Conservation (phyloP, 2,113 vertebrate species). For the Dascyllus trimaculatus region DNA sequence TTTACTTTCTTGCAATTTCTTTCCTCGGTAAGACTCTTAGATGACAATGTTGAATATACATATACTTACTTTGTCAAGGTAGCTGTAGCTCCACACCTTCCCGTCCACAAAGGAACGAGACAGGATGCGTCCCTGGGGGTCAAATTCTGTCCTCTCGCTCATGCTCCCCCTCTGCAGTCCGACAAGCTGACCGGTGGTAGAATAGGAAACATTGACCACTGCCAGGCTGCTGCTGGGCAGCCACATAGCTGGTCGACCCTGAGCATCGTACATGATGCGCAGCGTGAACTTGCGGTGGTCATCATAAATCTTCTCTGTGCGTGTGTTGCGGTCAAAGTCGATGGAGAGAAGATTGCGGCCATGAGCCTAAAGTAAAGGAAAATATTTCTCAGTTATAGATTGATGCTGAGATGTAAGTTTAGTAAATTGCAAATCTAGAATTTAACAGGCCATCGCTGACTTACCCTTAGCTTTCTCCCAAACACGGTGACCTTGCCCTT, state of each 20-base stretch:
- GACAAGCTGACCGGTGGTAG: constrained; percentile 91
- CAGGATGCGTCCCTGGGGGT: constrained; percentile 92
- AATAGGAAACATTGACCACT: constrained; percentile 97
- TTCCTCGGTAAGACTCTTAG: constrained; percentile 9
- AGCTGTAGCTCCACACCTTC: constrained; percentile 99
- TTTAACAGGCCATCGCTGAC: neutral
- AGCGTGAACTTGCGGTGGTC: constrained; percentile 98
- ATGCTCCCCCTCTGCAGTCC: constrained; percentile 97
- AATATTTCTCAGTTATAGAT: neutral
- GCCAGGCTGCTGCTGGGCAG: constrained; percentile 97
- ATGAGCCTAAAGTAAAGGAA: constrained; percentile 87
- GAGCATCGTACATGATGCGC: constrained; percentile 96
- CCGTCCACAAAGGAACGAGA: constrained; percentile 96
- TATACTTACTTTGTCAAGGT: constrained; percentile 94
- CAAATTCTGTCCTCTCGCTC: constrained; percentile 95
- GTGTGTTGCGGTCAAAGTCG: constrained; percentile 97
- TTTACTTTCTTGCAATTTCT: constrained; percentile 18
- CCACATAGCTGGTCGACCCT: constrained; percentile 97
- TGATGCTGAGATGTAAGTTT: neutral
- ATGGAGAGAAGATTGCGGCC: constrained; percentile 97
- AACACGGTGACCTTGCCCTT: constrained; percentile 99
- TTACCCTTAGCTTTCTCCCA: constrained; percentile 97
- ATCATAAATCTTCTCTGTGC: constrained; percentile 98
- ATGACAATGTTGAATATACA: constrained; percentile 29
- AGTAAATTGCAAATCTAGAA: neutral